Base-by-base conservation (phyloP, 2,113 vertebrate species). In the Plestiodon gilberti region DNA sequence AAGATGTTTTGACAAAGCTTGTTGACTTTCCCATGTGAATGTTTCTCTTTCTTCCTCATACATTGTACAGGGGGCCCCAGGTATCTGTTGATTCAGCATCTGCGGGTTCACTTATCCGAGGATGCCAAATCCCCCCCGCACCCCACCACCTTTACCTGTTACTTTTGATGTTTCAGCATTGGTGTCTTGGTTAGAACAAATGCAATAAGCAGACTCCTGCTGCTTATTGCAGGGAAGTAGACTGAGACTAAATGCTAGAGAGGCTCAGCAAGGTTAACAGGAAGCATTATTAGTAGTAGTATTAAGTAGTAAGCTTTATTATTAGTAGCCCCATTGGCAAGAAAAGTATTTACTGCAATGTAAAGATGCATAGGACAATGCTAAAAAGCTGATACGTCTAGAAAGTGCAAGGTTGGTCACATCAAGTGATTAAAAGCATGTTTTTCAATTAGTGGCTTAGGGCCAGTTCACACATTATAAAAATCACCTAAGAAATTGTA, bases 381-480 rank as follows among this genome's bases (percentile, higher is more conserved):
- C 22, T 57, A 55, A 23, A 35, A 23, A 30, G 48, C 2, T 35
- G 55, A 82, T 48, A 71, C 35, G 52, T 64, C n/a, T 22, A 52
- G 52, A 67, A 25, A 57, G 23, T 30, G 2, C 4, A 55, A 35
- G 48, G 30, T 2, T 69, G 75, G 52, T 59, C 78, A 15, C 28
- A 20, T 43, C 13, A 77, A 78, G 38, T 35, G 71, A 67, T 84
- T 85, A 67, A 65, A 73, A 43, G 35, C 18, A 43, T 62, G 30
- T 28, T 33, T 76, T 75, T 64, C 38, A 33, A 22, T 38, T 18
- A 59, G 48, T 59, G 48, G 64, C n/a, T 78, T 71, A 57, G 65
- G 48, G 67, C 65, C 81, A 82, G 48, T 71, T 85, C 75, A 59
- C 64, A 78, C 17, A 57, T 77, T 14, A 78, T 62, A 69, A 78